Percentiles rank a stretch among this genome's conserved stretches.
These are phyloP conservation scores for Drosophila suboccidentalis DNA, from an alignment of 2,888 invertebrate species.

Conservation along the genomic window DNA sequence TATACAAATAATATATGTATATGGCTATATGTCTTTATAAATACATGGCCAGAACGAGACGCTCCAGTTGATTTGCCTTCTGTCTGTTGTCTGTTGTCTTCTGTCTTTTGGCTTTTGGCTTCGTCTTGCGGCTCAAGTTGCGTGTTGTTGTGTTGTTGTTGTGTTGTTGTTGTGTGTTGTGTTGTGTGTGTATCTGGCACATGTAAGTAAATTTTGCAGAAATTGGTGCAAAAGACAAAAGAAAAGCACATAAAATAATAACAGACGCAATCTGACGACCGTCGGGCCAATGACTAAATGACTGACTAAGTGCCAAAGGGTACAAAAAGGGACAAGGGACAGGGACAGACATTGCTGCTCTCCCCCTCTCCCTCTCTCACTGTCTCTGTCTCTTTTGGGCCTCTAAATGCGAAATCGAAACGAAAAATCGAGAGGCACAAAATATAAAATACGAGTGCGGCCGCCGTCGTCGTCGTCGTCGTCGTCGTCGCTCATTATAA, in stretches of 20 bases:
- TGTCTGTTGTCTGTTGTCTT: neutral
- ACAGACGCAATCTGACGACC: conserved; percentile 73
- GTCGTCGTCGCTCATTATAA: conserved; percentile 68
- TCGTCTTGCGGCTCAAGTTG: conserved; percentile 10
- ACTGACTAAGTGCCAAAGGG: conserved; percentile 80
- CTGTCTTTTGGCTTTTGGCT: conserved; percentile 8
- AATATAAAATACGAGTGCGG: conserved; percentile 79
- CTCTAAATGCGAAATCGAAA: conserved; percentile 77
- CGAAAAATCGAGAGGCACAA: conserved; percentile 71
- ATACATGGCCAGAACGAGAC: conserved; percentile 28
- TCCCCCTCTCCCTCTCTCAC: neutral
- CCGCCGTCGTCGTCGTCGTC: conserved; percentile 42
- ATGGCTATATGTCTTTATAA: conserved; percentile 21
- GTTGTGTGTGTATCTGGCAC: conserved; percentile 54
- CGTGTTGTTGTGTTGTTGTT: conserved; percentile 15
- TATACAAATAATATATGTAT: conserved; percentile 24
- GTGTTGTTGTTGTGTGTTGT: neutral
- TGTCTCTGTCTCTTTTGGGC: conserved; percentile 11
- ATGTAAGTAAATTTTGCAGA: conserved; percentile 80
- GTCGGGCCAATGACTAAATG: conserved; percentile 78
- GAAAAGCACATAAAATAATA: conserved; percentile 81
- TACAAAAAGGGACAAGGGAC: conserved; percentile 6
- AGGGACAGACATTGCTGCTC: conserved; percentile 8
- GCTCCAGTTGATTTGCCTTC: conserved; percentile 10
- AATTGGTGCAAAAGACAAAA: conserved; percentile 81